Base-by-base conservation (phyloP, 92 coral and sea anemone species). In the Blastomussa wellsi region DNA sequence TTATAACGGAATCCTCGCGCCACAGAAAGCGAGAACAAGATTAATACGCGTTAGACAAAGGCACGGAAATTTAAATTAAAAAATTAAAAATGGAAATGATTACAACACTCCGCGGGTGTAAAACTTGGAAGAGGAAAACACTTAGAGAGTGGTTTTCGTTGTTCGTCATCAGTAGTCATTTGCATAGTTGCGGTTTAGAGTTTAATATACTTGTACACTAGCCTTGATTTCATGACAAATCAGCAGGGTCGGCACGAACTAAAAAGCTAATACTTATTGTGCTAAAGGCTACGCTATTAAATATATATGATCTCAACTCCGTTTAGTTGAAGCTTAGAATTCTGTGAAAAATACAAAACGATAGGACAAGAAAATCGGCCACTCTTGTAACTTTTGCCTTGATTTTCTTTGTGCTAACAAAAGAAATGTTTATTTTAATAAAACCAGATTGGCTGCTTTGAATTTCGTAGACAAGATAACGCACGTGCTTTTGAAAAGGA, bases 171-270 rank as follows among this genome's bases (percentile, higher is more conserved):
- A 44, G 44, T 62, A 73, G 39, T 22, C 71, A 83, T 83, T 59
- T 83, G 80, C 72, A 83, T 83, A 83, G 42, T 74, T 83, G 87
- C 64, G 87, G 87, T 83, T 83, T 60, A 44, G 80, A 83, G 87
- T 83, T 83, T 83, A 83, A 83, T 83, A 83, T 75, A 83, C 87
- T 83, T 57, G 74, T 83, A 74, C 87, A 22, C 62, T 28, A 62
- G 87, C 42, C 80, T 62, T 83, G 79, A 83, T 83, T 83, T 74
- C 74, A 38, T 35, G 59, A 49, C 47, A 74, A 75, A 64, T 33
- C 80, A 75, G 28, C 81, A 59, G 35, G 55, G 70, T 74, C 87
- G 87, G 87, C 74, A 64, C 26, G 24, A 83, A 19, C 87, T 15
- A 42, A 44, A 83, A 83, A 83, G 87, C 87, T 83, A 83, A 83